Base-by-base conservation (phyloP, 2,888 invertebrate species). In the Cancer borealis region DNA sequence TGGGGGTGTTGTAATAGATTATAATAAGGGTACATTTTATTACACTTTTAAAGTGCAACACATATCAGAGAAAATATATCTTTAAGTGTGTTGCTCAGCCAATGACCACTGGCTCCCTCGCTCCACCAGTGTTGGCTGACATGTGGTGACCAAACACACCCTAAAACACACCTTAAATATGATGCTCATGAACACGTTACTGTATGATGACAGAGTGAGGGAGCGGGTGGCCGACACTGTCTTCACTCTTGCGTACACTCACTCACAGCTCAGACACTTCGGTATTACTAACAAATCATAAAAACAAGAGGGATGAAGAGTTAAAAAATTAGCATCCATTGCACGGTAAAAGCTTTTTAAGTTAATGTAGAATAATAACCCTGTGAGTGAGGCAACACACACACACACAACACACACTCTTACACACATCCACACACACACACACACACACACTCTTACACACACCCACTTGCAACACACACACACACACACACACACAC, bases 1-100 rank as follows among this genome's bases (percentile, higher is more conserved):
- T 73, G 26, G 10, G n/a, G 26, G 45, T 46, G 26, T 89, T 49
- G n/a, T 17, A 89, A 89, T 17, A 46, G n/a, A 89, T 89, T 0
- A 89, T 47, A 26, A 89, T 89, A 89, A 89, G 88, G 88, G 49
- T 89, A 89, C 88, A 89, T 89, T 89, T 89, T 89, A 89, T 89
- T 89, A 89, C 88, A 89, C 88, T 89, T 89, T 84, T 89, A 89
- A 89, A 89, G 88, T 89, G 88, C 88, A 89, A 89, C 88, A 89
- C 88, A 89, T 89, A 89, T 89, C 88, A 89, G 49, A 89, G 88
- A 89, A 89, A 89, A 89, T 89, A 89, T 89, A 89, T 89, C 49
- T 89, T 84, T 84, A 39, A 84, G 84, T 84, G 84, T 84, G 84
- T 84, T 84, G 84, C 84, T 84, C 30, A 84, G 39, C 84, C 84